Evolutionary conservation across 2,113 vertebrate species (phyloP), one percentile per base, ranked within the genome.

Genomic region (Nymphicus hollandicus): DNA sequence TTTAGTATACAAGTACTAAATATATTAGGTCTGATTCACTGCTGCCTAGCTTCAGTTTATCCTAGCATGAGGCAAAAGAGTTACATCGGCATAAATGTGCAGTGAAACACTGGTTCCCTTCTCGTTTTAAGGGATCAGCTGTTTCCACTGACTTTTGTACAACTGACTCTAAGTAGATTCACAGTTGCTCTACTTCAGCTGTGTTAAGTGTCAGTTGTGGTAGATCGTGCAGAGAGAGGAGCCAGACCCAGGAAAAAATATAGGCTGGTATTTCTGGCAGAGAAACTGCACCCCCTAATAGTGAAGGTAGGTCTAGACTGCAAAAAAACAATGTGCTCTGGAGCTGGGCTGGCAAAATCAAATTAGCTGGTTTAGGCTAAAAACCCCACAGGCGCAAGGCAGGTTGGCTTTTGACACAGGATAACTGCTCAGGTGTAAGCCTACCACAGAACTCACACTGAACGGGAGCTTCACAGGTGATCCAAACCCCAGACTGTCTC

Each of bases 191-290:
- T 55, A 10, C 52, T 88, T 33, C 27, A 81, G 52, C 73, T 82
- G 60, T n/a, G 23, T 41, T 66, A 81, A 81, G 46, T 79, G 52
- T 93, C 63, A 65, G 31, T 61, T 91, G 72, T 77, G 66, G 87
- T 83, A 91, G 74, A 83, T 72, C 64, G 55, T 52, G 28, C 22
- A 61, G 46, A 22, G 44, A 61, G 46, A 22, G 44, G 20, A 95
- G 56, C 16, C 83, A 81, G 61, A 72, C 71, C 76, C 8, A 18
- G 60, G 39, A 46, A 90, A 93, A 97, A 95, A 93, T 96, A 96
- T 46, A 84, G 60, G 13, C 92, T 95, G 88, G 86, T 86, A 63
- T 93, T 94, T 92, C 88, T 96, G 93, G 92, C 86, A 69, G 81
- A 72, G 72, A 87, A 74, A 63, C 79, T 86, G 47, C 13, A 92